These are phyloP conservation scores for Hydractinia echinata DNA, from an alignment of 30 jellyfish, hydroid and myxozoan genomes.

Conservation along the genomic window DNA sequence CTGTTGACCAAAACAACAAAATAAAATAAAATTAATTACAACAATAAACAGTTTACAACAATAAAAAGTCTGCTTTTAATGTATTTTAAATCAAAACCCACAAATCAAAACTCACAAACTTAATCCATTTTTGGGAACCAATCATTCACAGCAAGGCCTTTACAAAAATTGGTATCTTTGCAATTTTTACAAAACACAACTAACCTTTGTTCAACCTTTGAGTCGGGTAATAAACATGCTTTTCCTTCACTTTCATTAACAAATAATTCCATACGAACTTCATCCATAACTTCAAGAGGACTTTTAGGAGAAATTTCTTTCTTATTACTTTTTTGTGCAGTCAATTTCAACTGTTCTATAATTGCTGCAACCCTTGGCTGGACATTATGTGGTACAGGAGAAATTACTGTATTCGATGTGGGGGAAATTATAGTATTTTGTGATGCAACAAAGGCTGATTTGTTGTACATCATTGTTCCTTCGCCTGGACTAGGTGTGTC, in stretches of 20 bases:
- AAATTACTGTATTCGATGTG: neutral
- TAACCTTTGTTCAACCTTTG: neutral
- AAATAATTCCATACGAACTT: neutral
- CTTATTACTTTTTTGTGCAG: slow-evolving; percentile 2
- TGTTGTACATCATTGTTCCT: neutral
- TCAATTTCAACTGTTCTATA: neutral
- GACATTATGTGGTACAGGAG: neutral
- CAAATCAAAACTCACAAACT: too few relatives aligned
- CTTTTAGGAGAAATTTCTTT: neutral
- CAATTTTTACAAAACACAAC: neutral
- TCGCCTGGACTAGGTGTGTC: neutral
- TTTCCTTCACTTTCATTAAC: neutral
- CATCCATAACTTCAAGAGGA: slow-evolving; percentile 14
- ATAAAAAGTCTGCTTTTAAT: too few relatives aligned
- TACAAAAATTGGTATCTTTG: too few relatives aligned
- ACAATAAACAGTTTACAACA: too few relatives aligned
- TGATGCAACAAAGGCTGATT: neutral
- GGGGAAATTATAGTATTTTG: neutral
- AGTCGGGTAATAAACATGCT: neutral
- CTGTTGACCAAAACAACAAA: too few relatives aligned
- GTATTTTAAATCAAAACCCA: too few relatives aligned
- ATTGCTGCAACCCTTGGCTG: slow-evolving; percentile 17
- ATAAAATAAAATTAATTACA: too few relatives aligned
- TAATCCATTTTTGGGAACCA: too few relatives aligned
- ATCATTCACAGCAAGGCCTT: too few relatives aligned